Evolutionary conservation across 1,140 invertebrate species (phyloP), one percentile per base, ranked within the genome.

Genomic region (Heliconius hermathena): DNA sequence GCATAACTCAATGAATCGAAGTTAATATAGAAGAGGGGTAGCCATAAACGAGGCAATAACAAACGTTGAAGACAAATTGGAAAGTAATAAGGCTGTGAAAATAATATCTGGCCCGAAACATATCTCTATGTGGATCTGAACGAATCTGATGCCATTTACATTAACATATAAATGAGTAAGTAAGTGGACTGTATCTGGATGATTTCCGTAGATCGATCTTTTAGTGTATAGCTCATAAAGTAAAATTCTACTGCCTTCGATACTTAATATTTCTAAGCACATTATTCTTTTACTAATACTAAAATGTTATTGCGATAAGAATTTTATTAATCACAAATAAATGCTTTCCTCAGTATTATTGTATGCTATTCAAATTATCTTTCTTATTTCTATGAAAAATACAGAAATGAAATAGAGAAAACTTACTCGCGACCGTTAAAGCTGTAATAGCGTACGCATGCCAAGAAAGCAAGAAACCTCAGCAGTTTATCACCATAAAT

Each of bases 21-120:
- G 78, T 80, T 88, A 90, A 87, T 86, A 84, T 83, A 88, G 80
- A 83, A 79, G 80, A 85, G 87, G 85, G 87, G 84, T 82, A 52
- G 85, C 87, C 84, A 92, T 93, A 93, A 93, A 93, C 83, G 85
- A 81, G 82, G 81, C 89, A 91, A 94, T 93, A 94, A 93, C 92
- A 89, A 91, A 92, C 93, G 87, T 82, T 91, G 82, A 86, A 87
- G 90, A 94, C 88, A 94, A 94, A 94, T 94, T 94, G 93, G 93
- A 93, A 94, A 94, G 88, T 94, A 94, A 94, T 94, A 94, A 93
- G 90, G 86, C 92, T 89, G 93, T 94, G 93, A 93, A 94, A 93
- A 94, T 93, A 90, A 94, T 93, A 94, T 93, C 91, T 93, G 86
- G 82, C 84, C 87, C 85, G 89, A 89, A 88, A 90, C 81, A 87